Percentiles rank a stretch among this genome's conserved stretches.
Conservation (phyloP, 2,888 invertebrate genomes). For the Caenorhabditis drosophilae region DNA sequence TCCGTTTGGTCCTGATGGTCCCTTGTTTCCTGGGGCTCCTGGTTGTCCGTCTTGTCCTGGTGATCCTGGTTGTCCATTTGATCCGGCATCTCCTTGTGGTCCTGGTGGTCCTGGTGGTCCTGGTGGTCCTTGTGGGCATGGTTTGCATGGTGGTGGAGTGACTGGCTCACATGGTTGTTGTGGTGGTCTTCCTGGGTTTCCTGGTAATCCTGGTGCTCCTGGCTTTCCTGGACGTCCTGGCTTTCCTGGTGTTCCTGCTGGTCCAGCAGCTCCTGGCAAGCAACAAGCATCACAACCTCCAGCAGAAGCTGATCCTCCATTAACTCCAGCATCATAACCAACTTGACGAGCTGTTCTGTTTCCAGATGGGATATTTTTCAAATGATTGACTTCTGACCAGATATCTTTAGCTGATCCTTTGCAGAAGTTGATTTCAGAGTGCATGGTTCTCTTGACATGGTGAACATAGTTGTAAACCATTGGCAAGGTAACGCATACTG, state of each 20-base stretch:
- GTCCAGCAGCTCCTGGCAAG: slow-evolving; percentile 53
- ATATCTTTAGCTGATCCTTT: no score
- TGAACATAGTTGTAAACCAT: no score
- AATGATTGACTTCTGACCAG: no score
- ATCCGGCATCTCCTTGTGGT: slow-evolving; percentile 46
- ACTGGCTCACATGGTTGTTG: slow-evolving; percentile 59
- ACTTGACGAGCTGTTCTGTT: no score
- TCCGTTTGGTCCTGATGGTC: slow-evolving; percentile 41
- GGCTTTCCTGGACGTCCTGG: slow-evolving; percentile 51
- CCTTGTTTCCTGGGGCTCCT: slow-evolving; percentile 47
- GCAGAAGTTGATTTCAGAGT: no score
- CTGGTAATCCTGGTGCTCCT: slow-evolving; percentile 54
- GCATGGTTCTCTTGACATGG: no score
- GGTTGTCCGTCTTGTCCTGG: slow-evolving; percentile 40
- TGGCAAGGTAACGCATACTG: no score
- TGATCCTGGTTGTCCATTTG: slow-evolving; percentile 40
- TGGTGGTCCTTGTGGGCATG: slow-evolving; percentile 54
- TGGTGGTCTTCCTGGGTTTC: slow-evolving; percentile 52
- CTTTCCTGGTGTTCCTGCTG: slow-evolving; percentile 50
- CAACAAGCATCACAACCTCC: no score
- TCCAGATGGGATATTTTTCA: no score
- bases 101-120: slow-evolving; percentile 54
- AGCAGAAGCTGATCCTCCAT: no score
- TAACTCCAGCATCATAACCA: no score
- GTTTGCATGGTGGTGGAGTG: slow-evolving; percentile 60